Evolutionary conservation across 1,140 invertebrate species (phyloP).

Genomic region (Drosophila sproati): DNA sequence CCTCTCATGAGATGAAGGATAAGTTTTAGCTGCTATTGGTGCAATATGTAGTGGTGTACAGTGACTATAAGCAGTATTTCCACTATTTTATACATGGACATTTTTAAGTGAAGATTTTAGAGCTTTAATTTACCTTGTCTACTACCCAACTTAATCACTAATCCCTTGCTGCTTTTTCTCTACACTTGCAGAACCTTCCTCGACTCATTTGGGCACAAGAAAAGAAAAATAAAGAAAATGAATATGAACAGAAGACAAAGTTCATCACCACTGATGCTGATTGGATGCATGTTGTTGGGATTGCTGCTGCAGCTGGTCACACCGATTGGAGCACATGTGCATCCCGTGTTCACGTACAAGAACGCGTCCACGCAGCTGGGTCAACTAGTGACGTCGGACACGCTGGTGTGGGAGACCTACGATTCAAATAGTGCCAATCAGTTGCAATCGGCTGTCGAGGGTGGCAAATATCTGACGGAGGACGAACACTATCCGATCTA

Average conservation of each 20-base stretch:
- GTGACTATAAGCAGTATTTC: too few relatives aligned
- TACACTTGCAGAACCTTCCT: conserved; percentile 43
- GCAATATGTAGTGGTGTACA: too few relatives aligned
- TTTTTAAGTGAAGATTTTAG: neutral
- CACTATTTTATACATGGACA: too few relatives aligned
- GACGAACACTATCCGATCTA: conserved; percentile 87
- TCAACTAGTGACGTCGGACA: conserved; percentile 86
- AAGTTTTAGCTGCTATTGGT: conserved; percentile 1
- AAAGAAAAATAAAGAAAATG: neutral
- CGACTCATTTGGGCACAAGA: conserved; percentile 34
- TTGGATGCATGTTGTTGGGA: conserved; percentile 18
- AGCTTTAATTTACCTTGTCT: neutral
- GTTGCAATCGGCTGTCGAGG: conserved; percentile 86
- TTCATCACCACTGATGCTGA: conserved; percentile 11
- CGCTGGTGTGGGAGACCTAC: conserved; percentile 86
- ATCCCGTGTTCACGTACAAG: conserved; percentile 71
- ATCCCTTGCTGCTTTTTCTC: neutral
- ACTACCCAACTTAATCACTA: neutral
- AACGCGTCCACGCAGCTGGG: conserved; percentile 71
- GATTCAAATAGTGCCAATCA: conserved; percentile 84
- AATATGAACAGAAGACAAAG: conserved; percentile 58
- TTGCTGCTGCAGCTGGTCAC: conserved; percentile 41
- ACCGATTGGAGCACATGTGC: conserved; percentile 45
- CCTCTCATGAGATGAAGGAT: neutral
- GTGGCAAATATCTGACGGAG: conserved; percentile 85